Evolutionary conservation across 2,888 invertebrate species (phyloP), one percentile per base, ranked within the genome.

Genomic region (Atherix ibis): DNA sequence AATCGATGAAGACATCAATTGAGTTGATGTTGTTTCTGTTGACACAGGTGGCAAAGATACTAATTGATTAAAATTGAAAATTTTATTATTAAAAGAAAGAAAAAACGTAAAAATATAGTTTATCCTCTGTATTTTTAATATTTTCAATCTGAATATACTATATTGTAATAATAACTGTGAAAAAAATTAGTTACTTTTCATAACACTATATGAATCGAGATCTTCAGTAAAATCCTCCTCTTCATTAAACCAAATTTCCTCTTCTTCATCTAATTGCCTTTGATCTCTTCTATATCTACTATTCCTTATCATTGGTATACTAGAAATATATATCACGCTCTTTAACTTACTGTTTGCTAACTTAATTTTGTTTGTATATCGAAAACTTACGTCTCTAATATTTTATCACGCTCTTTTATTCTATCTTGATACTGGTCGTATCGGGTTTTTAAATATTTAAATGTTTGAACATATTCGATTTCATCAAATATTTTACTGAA

Each of bases 201-300:
- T 59, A 42, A 57, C 58, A 40, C 54, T 58, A 40, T 59, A 61
- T 29, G 56, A 54, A 43, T 61, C 61, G 27, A 58, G 52, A 41
- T 77, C 82, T 52, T 89, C 88, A 40, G 85, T 80, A 43, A 83
- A 77, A 55, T 89, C 91, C 55, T 94, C 94, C 44, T 95, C 95
- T 50, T 92, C 91, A 55, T 92, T 91, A 63, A 95, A 95, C 94
- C 94, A 97, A 77, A 92, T 87, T 64, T 95, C 95, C 54, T 97
- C 95, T 49, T 95, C 95, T 53, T 95, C 94, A 44, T 97, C 95
- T 50, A 92, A 72, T 57, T 89, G 83, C 36, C 94, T 72, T 47
- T 88, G 85, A 64, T 95, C 94, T 42, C 92, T 74, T 42, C 94
- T 70, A 63, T 83, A 92, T 45, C 94, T 73, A 53, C 48, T 50